Conservation (phyloP, 2,888 invertebrate species). For the Cephus pulcher region DNA sequence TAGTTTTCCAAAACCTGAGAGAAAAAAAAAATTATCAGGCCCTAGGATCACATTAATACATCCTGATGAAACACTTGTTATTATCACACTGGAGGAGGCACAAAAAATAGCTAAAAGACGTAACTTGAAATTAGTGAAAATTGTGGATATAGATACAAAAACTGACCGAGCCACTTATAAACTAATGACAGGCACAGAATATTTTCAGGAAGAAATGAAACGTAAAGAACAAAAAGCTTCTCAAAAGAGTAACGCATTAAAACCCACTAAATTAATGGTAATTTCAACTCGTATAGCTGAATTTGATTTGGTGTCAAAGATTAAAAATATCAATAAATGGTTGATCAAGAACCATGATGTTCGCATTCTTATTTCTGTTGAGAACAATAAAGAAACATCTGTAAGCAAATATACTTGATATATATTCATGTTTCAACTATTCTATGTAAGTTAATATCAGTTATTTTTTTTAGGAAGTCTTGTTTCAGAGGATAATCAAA, state of each 20-base stretch:
- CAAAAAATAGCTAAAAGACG: conserved; percentile 76
- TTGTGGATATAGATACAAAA: conserved; percentile 76
- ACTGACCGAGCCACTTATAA: conserved; percentile 77
- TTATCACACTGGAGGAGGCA: conserved; percentile 77
- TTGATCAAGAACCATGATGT: conserved; percentile 55
- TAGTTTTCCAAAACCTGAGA: conserved; percentile 34
- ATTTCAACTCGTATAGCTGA: conserved; percentile 55
- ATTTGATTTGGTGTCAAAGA: conserved; percentile 60
- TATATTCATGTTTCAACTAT: background rate
- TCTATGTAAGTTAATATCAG: background rate
- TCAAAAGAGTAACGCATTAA: conserved; percentile 26
- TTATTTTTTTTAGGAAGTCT: background rate
- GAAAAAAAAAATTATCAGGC: conserved; percentile 55
- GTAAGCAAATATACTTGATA: conserved; percentile 30
- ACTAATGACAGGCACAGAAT: conserved; percentile 73
- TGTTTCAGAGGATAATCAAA: background rate
- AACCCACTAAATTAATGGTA: conserved; percentile 51
- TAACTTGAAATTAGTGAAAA: conserved; percentile 77
- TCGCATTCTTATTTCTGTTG: conserved; percentile 47
- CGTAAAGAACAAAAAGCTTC: conserved; percentile 32
- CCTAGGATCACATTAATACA: conserved; percentile 77
- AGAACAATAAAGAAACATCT: conserved; percentile 33
- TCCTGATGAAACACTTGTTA: conserved; percentile 70
- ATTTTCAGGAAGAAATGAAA: conserved; percentile 19
- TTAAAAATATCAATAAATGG: conserved; percentile 55